These are phyloP conservation scores for Catharus bicknelli DNA, from an alignment of 2,113 vertebrate genomes.

Conservation along the genomic window DNA sequence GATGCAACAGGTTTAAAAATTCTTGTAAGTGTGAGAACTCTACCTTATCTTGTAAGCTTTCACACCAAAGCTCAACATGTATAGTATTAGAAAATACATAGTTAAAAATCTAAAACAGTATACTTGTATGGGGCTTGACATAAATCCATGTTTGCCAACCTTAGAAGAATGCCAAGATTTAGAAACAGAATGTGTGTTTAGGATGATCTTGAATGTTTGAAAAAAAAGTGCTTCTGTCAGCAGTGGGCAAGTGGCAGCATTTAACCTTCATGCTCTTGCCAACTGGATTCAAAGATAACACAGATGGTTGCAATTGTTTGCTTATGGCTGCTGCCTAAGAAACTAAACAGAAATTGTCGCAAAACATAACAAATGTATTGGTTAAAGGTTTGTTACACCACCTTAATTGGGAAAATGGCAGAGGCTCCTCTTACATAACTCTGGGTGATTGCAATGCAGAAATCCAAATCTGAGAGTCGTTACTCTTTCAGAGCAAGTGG, in stretches of 20 bases:
- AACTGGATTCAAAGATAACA: not conserved
- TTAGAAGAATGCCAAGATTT: not conserved
- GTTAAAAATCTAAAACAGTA: not conserved
- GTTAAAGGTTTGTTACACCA: constrained; percentile 9
- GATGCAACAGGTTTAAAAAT: not conserved
- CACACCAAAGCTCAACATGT: not conserved
- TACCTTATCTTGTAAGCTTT: not conserved
- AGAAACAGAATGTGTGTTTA: not conserved
- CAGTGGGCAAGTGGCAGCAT: not conserved
- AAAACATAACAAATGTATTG: not conserved
- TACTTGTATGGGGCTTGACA: not conserved
- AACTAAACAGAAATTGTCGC: constrained; percentile 1
- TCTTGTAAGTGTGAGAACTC: not conserved
- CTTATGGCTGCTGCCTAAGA: not conserved
- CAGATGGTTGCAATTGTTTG: constrained; percentile 1
- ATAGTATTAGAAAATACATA: not conserved
- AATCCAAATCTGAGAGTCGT: not conserved
- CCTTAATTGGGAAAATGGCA: not conserved
- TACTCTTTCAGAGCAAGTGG: not conserved
- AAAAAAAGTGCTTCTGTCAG: constrained; percentile 6
- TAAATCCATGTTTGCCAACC: not conserved
- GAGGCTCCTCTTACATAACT: not conserved
- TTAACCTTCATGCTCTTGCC: not conserved
- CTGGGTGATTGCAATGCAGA: not conserved
- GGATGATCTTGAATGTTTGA: not conserved